Base-by-base conservation (phyloP, 2,113 vertebrate species). In the Zosterops hypoxanthus region DNA sequence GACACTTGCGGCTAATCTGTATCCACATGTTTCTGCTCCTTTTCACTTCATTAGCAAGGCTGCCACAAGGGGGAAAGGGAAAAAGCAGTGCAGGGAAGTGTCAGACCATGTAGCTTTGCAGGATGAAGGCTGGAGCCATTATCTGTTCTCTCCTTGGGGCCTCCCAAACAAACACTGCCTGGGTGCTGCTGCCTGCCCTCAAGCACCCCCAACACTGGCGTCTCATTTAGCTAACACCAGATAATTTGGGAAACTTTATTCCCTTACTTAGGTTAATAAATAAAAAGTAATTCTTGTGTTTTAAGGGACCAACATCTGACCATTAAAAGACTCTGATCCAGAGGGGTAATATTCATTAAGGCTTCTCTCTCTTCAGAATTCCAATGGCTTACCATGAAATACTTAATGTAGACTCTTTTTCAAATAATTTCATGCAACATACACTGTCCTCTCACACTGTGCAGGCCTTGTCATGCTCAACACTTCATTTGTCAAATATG, bases 151-250 rank as follows among this genome's bases (percentile, higher is more conserved):
- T 53, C 17, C 21, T 19, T 6, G 9, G 33, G 33, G 2, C 22
- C 44, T 47, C 53, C 0, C 25, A 33, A 19, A 21, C 31, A 41
- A 76, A 44, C 60, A n/a, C 6, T 53, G 47, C 21, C 49, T 0
- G 0, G 7, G 31, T 3, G 3, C 63, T 11, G 24, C 49, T 0
- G 2, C 9, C 50, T 7, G 16, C 36, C 57, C 53, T 31, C 26
- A 31, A 25, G 59, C 41, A 52, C 9, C 1, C 1, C 19, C 1
- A 1, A 5, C 66, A 86, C 56, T 4, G 4, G 33, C 3, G 4
- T 53, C 77, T 71, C 72, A 79, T 55, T 87, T 46, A 93, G 42
- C 29, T 60, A 41, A 73, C 59, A 53, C 21, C 10, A 73, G 36
- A 22, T 36, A 29, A 70, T 39, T 50, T 42, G 19, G 61, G 39